Base-by-base conservation (phyloP, 1,140 invertebrate species). In the Antheraea mylitta region DNA sequence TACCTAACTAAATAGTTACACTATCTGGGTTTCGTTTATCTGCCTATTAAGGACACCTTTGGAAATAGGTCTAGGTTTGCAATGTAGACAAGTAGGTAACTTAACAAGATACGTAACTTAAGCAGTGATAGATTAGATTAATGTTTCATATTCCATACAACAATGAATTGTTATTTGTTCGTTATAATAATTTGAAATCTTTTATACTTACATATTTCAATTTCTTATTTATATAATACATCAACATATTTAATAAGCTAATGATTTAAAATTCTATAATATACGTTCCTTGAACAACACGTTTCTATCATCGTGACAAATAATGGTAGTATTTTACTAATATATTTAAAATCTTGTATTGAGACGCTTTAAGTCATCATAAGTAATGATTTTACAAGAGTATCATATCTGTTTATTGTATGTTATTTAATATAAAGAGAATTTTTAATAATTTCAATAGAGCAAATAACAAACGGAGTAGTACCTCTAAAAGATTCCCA, bases 11-110 rank as follows among this genome's bases (percentile, higher is more conserved):
- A 66, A 61, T 62, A 72, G 16, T 53, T 58, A 63, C 60, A 30
- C 68, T 38, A 68, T 66, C 63, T 72, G 59, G 64, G 71, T 70
- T 60, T 7, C 19, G 66, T 67, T 73, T 73, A 73, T 73, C 72
- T 64, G 11, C 61, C 18, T 67, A 70, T 53, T 72, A 73, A 73
- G 72, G 72, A 48, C 61, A 42, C 64, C 60, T 53, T 53, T 53
- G 11, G 10, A 69, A 45, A 70, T 67, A 66, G 67, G 67, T 73
- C 68, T 73, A 70, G 71, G 66, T 72, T 68, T 72, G 58, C 65
- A 66, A n/a, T 58, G 64, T 66, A 64, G 18, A 19, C 36, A 42
- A 18, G 36, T 42, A 38, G 63, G 38, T 64, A 45, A 36, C 60
- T 61, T 13, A 13, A 36, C 36, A 61, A 30, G 19, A 61, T 10